phyloP scores from a whole-genome alignment of 2,797 vertebrate species.

The Leptatherina wallacei region DNA sequence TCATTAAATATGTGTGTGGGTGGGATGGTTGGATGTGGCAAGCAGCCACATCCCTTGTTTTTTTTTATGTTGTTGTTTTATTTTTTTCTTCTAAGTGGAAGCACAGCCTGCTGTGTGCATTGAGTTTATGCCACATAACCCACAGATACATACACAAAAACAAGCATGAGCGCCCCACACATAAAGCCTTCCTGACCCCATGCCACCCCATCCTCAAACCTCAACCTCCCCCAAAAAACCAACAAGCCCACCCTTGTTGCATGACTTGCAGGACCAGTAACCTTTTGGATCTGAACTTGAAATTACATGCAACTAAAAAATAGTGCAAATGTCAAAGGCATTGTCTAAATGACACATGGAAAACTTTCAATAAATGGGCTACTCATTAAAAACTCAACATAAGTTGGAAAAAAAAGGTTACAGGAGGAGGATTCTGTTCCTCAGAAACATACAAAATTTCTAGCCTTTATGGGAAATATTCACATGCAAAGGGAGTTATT shows the following conservation, averaged over 20 bases:
- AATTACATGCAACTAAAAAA: neutral
- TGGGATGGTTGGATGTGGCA: constrained; percentile 34
- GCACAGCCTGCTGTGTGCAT: constrained; percentile 33
- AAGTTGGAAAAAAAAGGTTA: constrained; percentile 29
- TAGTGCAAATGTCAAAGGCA: constrained; percentile 27
- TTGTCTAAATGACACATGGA: constrained; percentile 20
- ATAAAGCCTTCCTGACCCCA: constrained; percentile 5
- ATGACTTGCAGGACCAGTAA: constrained; percentile 8
- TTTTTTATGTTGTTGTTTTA: constrained; percentile 34
- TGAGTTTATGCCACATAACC: constrained; percentile 31
- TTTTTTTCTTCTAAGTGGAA: constrained; percentile 53
- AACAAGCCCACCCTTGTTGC: constrained; percentile 27
- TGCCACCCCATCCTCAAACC: constrained; percentile 9
- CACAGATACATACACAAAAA: constrained; percentile 45
- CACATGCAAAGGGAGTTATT: constrained; percentile 36
- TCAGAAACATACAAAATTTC: constrained; percentile 22
- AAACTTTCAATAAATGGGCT: constrained; percentile 48
- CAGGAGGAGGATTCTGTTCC: constrained; percentile 39
- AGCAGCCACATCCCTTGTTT: constrained; percentile 39
- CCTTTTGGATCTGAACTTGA: constrained; percentile 1
- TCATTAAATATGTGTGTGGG: constrained; percentile 28
- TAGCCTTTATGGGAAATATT: constrained; percentile 43
- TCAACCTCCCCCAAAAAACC: constrained; percentile 17
- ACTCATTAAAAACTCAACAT: constrained; percentile 29
- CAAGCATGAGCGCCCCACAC: constrained; percentile 19